Evolutionary conservation across 2,797 vertebrate genomes (phyloP).

Genomic region (Tympanoctomys barrerae): DNA sequence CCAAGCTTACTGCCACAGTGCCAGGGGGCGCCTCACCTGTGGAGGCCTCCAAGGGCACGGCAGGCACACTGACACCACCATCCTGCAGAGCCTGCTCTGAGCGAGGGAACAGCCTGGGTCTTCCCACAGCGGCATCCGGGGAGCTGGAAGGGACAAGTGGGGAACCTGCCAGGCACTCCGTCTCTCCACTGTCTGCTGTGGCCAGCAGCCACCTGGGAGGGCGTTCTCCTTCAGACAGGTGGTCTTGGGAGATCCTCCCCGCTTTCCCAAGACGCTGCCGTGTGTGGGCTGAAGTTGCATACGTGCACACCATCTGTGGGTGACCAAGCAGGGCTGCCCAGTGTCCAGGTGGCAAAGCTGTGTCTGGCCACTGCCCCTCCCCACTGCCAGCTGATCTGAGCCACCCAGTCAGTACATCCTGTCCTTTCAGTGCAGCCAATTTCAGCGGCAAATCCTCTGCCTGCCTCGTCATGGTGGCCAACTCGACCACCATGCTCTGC

Average conservation of each 20-base stretch:
- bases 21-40: not conserved
- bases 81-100: not conserved
- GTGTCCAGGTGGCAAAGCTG: not conserved
- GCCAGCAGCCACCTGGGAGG: not conserved
- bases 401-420: not conserved
- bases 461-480: too few species aligned
- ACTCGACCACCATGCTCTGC: not conserved
- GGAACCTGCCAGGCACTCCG: not conserved
- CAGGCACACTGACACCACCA: not conserved
- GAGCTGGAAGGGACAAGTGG: rapidly evolving
- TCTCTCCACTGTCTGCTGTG: not conserved
- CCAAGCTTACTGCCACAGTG: not conserved
- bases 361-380: not conserved
- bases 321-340: not conserved
- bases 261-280: not conserved
- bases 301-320: not conserved
- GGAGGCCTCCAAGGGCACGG: not conserved
- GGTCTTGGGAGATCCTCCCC: not conserved
- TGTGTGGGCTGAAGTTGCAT: not conserved
- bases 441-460: not conserved
- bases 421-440: not conserved
- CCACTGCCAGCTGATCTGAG: not conserved
- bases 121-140: not conserved
- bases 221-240: not conserved
- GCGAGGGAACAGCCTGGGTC: not conserved